Base-by-base conservation (phyloP, 2,113 vertebrate species). In the Nerophis ophidion region DNA sequence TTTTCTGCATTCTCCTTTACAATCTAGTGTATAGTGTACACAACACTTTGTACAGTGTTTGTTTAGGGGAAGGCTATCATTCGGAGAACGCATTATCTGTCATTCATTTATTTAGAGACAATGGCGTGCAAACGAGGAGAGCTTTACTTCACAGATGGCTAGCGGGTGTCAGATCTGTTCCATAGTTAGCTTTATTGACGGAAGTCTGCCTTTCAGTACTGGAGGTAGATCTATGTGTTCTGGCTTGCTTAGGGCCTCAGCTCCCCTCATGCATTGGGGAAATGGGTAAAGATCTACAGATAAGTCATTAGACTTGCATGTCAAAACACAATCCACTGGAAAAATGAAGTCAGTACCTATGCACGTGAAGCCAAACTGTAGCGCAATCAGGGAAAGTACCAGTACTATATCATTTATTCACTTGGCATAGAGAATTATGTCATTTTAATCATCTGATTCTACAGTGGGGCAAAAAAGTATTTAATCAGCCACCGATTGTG, bases 301-400 rank as follows among this genome's bases (percentile, higher is more conserved):
- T 17, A 34, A 45, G 44, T 59, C 42, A 10, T 33, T 63, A 60
- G 68, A 51, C 64, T 68, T 78, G 67, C 66, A 61, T 84, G 82
- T 83, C 79, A 80, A 75, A 82, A 78, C 76, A 77, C 60, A 74
- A 63, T 63, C 13, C 65, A 6, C 17, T 76, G 84, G 81, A 81
- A 82, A 84, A 76, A 75, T 67, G 54, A 57, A 76, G 81, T 83
- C 80, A 75, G 48, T 49, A 71, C 71, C 71, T 61, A 77, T 74
- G 54, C 80, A 77, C 70, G 77, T 57, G 68, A 74, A 59, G 56
- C 73, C 68, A 76, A 74, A 71, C 71, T 69, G 60, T 26, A 10
- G 60, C n/a, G 63, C 63, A 40, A 64, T 73, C 9, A 15, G 65
- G 75, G 61, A 60, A 77, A 74, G 53, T 76, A 61, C 61, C 68